Evolutionary conservation across 2,888 invertebrate species (phyloP).

Genomic region (Subacronicta megacephala): DNA sequence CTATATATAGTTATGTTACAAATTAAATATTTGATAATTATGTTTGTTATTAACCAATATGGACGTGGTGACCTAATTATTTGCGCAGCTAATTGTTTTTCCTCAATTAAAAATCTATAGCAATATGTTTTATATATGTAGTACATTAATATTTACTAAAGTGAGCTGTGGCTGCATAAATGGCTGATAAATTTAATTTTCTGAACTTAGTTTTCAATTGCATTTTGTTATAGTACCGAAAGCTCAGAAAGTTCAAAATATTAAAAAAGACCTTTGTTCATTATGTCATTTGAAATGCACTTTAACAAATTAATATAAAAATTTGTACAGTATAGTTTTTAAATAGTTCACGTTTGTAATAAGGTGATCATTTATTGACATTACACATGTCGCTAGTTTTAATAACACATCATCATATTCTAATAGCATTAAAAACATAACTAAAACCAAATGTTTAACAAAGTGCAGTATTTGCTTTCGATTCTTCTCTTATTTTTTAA

Average conservation of each 20-base stretch:
- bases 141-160: background rate
- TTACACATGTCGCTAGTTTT: too few relatives aligned
- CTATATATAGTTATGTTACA: too few relatives aligned
- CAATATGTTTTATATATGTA: slow-evolving; percentile 2
- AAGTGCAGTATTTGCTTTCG: slow-evolving; percentile 24
- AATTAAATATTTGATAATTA: slow-evolving; percentile 9
- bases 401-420: too few relatives aligned
- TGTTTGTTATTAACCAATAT: slow-evolving; percentile 34
- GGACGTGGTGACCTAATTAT: slow-evolving; percentile 29
- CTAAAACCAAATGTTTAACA: slow-evolving; percentile 4
- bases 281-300: background rate
- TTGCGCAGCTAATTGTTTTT: slow-evolving; percentile 15
- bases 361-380: too few relatives aligned
- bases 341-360: background rate
- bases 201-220: background rate
- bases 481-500: slow-evolving; percentile 7
- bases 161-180: background rate
- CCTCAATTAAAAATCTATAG: slow-evolving; percentile 19
- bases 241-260: too few relatives aligned
- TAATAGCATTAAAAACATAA: background rate
- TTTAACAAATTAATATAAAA: background rate
- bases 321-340: background rate
- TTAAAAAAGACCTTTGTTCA: background rate
- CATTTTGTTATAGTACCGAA: too few relatives aligned
- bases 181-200: background rate